Base-by-base conservation (phyloP, 2,113 vertebrate species). In the Ageneiosus marmoratus region DNA sequence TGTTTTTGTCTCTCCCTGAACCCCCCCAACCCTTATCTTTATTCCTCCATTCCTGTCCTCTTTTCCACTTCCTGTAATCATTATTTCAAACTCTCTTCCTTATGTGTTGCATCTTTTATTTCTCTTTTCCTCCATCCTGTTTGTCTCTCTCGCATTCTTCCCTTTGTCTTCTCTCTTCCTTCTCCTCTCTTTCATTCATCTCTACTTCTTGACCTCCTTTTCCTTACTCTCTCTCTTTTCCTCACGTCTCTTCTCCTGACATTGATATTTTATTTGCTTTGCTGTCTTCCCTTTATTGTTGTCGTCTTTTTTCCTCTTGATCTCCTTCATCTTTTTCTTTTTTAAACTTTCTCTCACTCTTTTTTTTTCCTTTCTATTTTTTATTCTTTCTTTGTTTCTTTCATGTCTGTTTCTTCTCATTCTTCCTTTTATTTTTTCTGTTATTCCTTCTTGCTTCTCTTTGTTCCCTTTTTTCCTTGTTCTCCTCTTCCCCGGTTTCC, bases 401-500 rank as follows among this genome's bases (percentile, higher is more conserved):
- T 41, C 37, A 41, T 5, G 37, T 24, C 83, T 0, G 89, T 29
- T 76, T 0, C 5, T 29, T 24, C 24, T 18, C 51, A 12, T 69
- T 27, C 2, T 22, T 51, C 18, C 10, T 37, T 13, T 41, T 24
- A 44, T 1, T 13, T 56, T 48, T 10, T 32, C 29, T 2, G 16
- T 24, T 5, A n/a, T n/a, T 7, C 27, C 13, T 53, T 51, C 2
- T 24, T 58, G 1, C 58, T 12, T 83, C 32, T 46, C 62, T 32
- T 13, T 16, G 24, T 41, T 58, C 2, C 37, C 5, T 22, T 11
- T 70, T 0, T 75, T 15, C 72, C 24, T n/a, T n/a, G n/a, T n/a
- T n/a, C 79, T 11, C 56, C 29, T 86, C 6, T 3, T 63, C 1
- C 32, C 67, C 62, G 56, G 46, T 79, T 22, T 82, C 87, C 22